Evolutionary conservation across 2,888 invertebrate species (phyloP), one percentile per base, ranked within the genome.

Genomic region (Callyntrura guangdongensis): DNA sequence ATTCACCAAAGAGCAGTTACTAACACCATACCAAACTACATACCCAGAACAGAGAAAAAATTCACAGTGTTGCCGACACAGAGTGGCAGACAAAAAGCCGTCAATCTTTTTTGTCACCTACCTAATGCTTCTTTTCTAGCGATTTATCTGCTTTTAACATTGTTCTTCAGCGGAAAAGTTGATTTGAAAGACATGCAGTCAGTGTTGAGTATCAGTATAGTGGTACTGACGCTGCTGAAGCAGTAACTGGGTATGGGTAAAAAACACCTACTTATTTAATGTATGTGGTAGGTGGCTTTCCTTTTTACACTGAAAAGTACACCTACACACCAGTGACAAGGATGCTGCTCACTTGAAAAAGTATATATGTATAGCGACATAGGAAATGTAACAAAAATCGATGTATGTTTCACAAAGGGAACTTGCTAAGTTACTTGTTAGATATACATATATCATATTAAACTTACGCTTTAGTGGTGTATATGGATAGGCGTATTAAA

Each of bases 91-190:
- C 90, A 91, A 91, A 87, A 86, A 25, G 77, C 90, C 83, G 90
- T 91, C 90, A 91, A 86, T 91, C 90, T 87, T 87, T 91, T 86
- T 91, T 91, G 90, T 91, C 90, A 91, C 90, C 74, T 91, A 85
- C 69, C 81, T 90, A 90, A 90, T 90, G 90, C 84, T 90, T 56
- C 90, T 86, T 85, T 81, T 88, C 86, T 67, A 82, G 82, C 82
- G 88, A 82, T 90, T 90, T 86, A 90, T 90, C 85, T 90, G 85
- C 79, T 85, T 85, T 90, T 85, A 90, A 85, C 79, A 17, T 20
- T 59, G 72, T 88, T 82, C 82, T 49, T 25, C 59, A 14, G 49
- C 9, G 72, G 81, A 69, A 81, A 81, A 59, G 82, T 79, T 81
- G 81, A 86, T 86, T 61, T 79, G 27, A 61, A 64, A 74, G 74